Conservation (phyloP, 1,140 invertebrate genomes). For the Mya arenaria region DNA sequence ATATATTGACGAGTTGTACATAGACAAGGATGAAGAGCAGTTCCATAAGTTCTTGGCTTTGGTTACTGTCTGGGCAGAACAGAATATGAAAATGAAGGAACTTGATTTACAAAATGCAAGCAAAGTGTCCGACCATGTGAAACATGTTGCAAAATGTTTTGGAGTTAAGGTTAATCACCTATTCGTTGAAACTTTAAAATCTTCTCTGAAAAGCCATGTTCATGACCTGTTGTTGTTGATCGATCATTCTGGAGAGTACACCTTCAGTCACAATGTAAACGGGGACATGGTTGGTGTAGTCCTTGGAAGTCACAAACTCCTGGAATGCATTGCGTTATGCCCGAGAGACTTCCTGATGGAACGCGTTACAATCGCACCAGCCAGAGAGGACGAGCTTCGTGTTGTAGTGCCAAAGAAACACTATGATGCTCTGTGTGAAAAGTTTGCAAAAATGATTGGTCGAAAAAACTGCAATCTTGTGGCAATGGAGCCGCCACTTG, state of each 20-base stretch:
- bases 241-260: slow-evolving; percentile 9
- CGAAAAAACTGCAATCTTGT: slow-evolving; percentile 18
- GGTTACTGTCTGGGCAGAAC: not conserved
- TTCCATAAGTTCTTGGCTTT: slow-evolving; percentile 6
- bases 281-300: slow-evolving; percentile 35
- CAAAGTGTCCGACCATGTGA: not conserved
- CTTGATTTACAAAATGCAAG: not conserved
- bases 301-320: not conserved
- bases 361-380: not conserved
- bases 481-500: not conserved
- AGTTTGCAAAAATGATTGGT: slow-evolving; percentile 16
- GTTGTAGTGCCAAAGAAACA: not conserved
- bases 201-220: not conserved
- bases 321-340: not conserved
- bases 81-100: not conserved
- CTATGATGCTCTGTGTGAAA: not conserved
- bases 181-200: not conserved
- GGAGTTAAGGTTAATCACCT: not conserved
- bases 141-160: not conserved
- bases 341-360: not conserved
- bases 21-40: not conserved
- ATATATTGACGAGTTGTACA: slow-evolving; percentile 5
- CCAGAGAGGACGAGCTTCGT: too few species aligned
- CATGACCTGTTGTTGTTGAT: not conserved
- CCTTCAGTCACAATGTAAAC: slow-evolving; percentile 22